phyloP scores from a whole-genome alignment of 1,140 invertebrate genomes.

The Drosophila leontia region DNA sequence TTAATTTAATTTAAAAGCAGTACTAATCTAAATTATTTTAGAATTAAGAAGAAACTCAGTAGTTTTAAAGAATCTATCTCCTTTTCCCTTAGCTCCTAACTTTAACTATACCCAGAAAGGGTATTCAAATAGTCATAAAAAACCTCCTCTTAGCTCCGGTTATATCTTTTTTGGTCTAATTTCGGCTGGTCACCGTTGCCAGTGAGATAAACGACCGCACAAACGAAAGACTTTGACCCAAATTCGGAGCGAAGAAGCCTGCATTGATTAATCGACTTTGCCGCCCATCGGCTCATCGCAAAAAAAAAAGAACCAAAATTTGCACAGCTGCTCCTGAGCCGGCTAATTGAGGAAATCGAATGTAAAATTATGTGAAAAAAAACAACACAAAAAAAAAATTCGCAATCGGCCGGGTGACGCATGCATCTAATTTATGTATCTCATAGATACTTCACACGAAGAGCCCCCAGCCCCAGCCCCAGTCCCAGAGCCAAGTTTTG shows the following conservation, averaged over 20 bases:
- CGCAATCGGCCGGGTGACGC: constrained; percentile 47
- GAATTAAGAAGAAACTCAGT: too few species aligned
- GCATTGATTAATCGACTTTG: constrained; percentile 72
- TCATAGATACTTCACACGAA: constrained; percentile 55
- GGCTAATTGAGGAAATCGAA: constrained; percentile 79
- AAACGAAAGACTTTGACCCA: constrained; percentile 67
- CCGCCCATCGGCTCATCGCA: constrained; percentile 53
- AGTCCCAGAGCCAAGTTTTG: constrained; percentile 2
- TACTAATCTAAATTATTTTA: too few species aligned
- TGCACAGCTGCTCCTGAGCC: constrained; percentile 49
- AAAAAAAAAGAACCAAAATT: constrained; percentile 17
- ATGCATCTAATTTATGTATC: constrained; percentile 65
- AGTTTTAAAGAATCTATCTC: not conserved
- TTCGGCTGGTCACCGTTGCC: constrained; percentile 28
- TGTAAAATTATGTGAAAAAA: constrained; percentile 72
- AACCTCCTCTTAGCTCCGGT: constrained; percentile 16
- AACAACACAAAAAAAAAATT: constrained; percentile 22
- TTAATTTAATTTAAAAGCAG: too few species aligned
- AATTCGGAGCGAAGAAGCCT: constrained; percentile 49
- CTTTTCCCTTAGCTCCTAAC: not conserved
- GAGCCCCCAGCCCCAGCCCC: not conserved
- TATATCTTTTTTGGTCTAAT: constrained; percentile 33
- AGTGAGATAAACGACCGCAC: constrained; percentile 51
- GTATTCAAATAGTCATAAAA: not conserved
- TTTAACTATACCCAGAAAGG: not conserved